Percentiles rank a stretch among this genome's conserved stretches.
Evolutionary conservation across 2,113 vertebrate genomes (phyloP).

Genomic region (Plecotus auritus): DNA sequence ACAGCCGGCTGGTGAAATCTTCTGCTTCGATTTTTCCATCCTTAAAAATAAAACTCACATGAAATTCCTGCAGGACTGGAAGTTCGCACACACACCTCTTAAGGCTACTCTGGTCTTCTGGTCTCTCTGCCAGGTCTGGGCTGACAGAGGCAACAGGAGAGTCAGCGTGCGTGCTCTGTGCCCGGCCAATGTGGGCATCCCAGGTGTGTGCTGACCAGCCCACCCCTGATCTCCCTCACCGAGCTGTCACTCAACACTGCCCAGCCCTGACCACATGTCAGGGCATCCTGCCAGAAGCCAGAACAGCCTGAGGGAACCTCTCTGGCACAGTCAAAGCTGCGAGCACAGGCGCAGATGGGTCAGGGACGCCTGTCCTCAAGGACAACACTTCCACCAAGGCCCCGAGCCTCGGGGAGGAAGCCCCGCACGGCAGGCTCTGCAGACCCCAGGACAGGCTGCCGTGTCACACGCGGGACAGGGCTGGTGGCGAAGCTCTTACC

Average conservation of each 20-base stretch:
- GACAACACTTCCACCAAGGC: accelerated
- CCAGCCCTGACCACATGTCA: background rate
- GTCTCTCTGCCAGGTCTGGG: background rate
- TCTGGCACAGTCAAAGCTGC: background rate
- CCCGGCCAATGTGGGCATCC: background rate
- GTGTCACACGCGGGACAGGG: background rate
- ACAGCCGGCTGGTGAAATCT: constrained; percentile 96
- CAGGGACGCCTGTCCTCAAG: too few species aligned
- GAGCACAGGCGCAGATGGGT: too few species aligned
- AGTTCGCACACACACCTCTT: background rate
- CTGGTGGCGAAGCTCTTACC: constrained; percentile 81
- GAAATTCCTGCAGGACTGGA: background rate
- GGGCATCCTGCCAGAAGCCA: background rate
- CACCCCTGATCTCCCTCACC: accelerated
- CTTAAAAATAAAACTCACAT: constrained; percentile 76
- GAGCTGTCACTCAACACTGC: background rate
- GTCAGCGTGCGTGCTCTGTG: accelerated
- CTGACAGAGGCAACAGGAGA: too few species aligned
- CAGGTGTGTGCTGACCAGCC: background rate
- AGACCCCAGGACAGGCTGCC: background rate
- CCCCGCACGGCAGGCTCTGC: background rate
- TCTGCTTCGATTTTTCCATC: constrained; percentile 96
- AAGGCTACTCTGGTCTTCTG: accelerated
- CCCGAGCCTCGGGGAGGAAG: background rate
- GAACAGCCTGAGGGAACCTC: background rate